These are phyloP conservation scores for Noctua janthe DNA, from an alignment of 2,888 invertebrate species.

Conservation along the genomic window DNA sequence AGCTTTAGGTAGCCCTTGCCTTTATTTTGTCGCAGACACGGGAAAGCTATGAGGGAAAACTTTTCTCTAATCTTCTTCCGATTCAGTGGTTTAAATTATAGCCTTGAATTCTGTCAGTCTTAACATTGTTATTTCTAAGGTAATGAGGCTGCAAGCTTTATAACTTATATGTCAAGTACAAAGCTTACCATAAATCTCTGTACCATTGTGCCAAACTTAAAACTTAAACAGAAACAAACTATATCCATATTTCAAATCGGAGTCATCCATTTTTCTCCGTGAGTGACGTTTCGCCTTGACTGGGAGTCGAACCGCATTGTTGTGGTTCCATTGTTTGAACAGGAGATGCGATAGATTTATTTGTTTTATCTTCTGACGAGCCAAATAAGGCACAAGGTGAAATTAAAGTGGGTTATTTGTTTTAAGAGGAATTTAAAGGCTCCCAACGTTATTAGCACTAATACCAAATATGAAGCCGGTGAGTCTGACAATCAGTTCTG, in stretches of 20 bases:
- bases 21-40: no score
- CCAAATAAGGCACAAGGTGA: conserved; percentile 56
- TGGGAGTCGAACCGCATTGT: conserved; percentile 65
- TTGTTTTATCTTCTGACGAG: conserved; percentile 59
- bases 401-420: conserved; percentile 25
- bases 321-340: conserved; percentile 62
- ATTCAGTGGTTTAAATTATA: background rate
- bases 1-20: background rate
- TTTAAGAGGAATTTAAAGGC: background rate
- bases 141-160: conserved; percentile 29
- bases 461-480: no score
- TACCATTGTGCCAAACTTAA: conserved; percentile 46
- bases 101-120: conserved; percentile 1
- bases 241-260: conserved; percentile 56
- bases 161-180: conserved; percentile 28
- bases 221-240: conserved; percentile 45
- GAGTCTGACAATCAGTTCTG: background rate
- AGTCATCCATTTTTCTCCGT: conserved; percentile 63
- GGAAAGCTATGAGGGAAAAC: background rate
- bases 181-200: conserved; percentile 47
- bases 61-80: background rate
- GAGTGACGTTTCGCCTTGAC: conserved; percentile 68
- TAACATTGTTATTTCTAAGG: background rate
- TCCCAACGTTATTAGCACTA: background rate
- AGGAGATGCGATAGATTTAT: conserved; percentile 59